Evolutionary conservation across 1,140 invertebrate genomes (phyloP).

Genomic region (Scaptomyza graminum): DNA sequence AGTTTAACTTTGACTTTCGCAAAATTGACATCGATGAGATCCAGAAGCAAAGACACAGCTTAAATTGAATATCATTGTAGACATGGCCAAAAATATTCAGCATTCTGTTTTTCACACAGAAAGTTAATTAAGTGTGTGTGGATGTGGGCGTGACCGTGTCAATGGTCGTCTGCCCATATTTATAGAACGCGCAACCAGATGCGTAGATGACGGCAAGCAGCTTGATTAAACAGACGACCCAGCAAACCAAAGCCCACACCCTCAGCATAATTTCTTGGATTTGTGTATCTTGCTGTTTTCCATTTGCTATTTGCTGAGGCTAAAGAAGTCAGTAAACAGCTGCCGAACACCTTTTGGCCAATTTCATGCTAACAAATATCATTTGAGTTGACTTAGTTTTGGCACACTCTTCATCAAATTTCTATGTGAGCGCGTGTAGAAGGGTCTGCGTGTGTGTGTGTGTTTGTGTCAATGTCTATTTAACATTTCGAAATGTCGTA

Average conservation of each 20-base stretch:
- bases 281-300: conserved; percentile 32
- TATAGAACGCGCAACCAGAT: conserved; percentile 23
- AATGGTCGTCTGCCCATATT: conserved; percentile 6
- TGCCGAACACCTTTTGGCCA: conserved; percentile 36
- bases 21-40: conserved; percentile 24
- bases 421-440: too few relatives aligned
- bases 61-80: conserved; percentile 45
- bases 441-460: conserved; percentile 1
- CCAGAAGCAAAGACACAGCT: conserved; percentile 5
- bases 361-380: conserved; percentile 40
- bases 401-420: conserved; percentile 29
- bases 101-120: conserved; percentile 17
- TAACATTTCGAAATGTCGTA: conserved; percentile 41
- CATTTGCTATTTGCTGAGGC: conserved; percentile 21
- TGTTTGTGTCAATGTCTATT: conserved; percentile 16
- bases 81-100: conserved; percentile 28
- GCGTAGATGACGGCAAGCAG: conserved; percentile 26
- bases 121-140: conserved; percentile 53
- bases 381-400: conserved; percentile 26
- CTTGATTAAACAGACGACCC: conserved; percentile 42
- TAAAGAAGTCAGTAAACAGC: not conserved
- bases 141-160: conserved; percentile 29
- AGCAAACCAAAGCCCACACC: not conserved
- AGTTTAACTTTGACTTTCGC: conserved; percentile 37
- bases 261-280: not conserved